Evolutionary conservation across 2,888 invertebrate species (phyloP).

Genomic region (Caenorhabditis sulstoni): DNA sequence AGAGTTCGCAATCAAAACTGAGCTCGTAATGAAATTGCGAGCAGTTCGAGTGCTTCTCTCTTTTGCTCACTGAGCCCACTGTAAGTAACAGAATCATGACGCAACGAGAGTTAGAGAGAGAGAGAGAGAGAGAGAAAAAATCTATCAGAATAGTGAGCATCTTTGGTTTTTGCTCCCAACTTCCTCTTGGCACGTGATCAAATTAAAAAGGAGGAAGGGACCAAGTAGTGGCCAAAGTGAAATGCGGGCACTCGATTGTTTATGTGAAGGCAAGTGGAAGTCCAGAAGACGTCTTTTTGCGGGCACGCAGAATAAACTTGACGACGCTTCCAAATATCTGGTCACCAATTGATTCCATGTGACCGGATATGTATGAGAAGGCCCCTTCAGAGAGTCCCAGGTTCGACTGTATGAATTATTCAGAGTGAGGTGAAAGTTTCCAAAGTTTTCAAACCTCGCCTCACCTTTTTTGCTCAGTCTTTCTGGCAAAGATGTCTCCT

Average conservation of each 20-base stretch:
- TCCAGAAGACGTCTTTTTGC: constrained; percentile 35
- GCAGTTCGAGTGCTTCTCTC: background rate
- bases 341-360: constrained; percentile 60
- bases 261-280: constrained; percentile 61
- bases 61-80: constrained; percentile 5
- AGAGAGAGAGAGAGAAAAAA: background rate
- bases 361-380: constrained; percentile 59
- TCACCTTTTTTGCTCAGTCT: constrained; percentile 21
- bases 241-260: constrained; percentile 48
- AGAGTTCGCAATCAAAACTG: constrained; percentile 52
- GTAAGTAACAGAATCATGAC: constrained; percentile 11
- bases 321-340: constrained; percentile 43
- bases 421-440: constrained; percentile 47
- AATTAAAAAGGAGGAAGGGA: constrained; percentile 40
- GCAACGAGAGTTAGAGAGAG: too few relatives aligned
- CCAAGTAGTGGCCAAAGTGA: constrained; percentile 7
- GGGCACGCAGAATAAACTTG: constrained; percentile 36
- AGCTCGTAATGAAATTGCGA: constrained; percentile 43
- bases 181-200: constrained; percentile 36
- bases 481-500: background rate
- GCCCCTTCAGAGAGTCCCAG: constrained; percentile 27
- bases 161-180: constrained; percentile 27
- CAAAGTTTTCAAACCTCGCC: constrained; percentile 26
- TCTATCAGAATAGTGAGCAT: background rate
- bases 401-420: constrained; percentile 44